Conservation (phyloP, 2,797 vertebrate genomes). For the Vireo griseus region DNA sequence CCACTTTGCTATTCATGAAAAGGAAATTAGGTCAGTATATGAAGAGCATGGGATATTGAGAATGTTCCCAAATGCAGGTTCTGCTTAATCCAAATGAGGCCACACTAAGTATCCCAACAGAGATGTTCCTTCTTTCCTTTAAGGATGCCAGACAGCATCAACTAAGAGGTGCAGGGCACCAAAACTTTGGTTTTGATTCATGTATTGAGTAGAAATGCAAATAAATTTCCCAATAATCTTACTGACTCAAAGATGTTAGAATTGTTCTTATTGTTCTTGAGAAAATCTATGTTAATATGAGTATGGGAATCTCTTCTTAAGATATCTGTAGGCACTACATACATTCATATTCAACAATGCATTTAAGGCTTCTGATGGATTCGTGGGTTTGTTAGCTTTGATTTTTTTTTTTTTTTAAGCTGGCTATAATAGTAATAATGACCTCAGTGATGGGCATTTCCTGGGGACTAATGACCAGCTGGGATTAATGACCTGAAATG, state of each 20-base stretch:
- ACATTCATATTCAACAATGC: background rate
- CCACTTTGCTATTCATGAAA: background rate
- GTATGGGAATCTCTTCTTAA: background rate
- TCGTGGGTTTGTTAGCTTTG: background rate
- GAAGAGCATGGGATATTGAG: background rate
- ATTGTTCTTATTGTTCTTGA: background rate
- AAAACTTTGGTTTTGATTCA: background rate
- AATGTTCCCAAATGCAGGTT: background rate
- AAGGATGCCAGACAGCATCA: background rate
- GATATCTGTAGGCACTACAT: background rate
- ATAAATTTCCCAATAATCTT: background rate
- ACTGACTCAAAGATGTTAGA: background rate
- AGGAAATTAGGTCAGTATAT: background rate
- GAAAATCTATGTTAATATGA: background rate
- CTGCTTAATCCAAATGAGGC: background rate
- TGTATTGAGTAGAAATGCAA: background rate
- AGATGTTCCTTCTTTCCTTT: background rate
- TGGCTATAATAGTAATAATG: conserved; percentile 45
- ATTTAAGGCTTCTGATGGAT: background rate
- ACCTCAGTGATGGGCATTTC: conserved; percentile 56
- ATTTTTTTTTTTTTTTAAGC: background rate
- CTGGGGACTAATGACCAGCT: conserved; percentile 63
- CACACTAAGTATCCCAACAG: background rate
- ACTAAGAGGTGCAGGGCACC: background rate
- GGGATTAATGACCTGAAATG: conserved; percentile 68